phyloP scores from a whole-genome alignment of 2,113 vertebrate genomes.

The Peromyscus californicus region DNA sequence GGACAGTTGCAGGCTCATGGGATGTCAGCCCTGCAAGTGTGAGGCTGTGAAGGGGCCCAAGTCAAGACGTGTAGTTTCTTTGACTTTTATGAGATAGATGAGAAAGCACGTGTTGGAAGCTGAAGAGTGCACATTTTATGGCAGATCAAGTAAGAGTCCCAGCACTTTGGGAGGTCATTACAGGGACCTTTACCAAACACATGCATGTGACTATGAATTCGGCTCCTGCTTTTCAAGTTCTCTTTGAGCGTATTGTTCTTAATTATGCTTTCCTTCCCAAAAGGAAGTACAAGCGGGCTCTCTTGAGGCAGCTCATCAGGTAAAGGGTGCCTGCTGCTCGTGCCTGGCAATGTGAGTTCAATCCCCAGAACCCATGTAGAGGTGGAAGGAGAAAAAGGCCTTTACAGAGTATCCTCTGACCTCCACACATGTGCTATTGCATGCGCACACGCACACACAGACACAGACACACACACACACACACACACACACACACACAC shows the following conservation, averaged over 20 bases:
- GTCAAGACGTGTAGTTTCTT: neutral
- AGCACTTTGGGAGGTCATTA: neutral
- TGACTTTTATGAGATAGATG: slow-evolving; percentile 30
- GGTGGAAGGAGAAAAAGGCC: neutral
- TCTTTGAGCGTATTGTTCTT: neutral
- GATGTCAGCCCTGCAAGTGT: neutral
- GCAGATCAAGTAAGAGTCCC: neutral
- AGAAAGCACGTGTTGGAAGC: neutral
- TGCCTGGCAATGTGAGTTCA: neutral
- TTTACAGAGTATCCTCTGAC: neutral
- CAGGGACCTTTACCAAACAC: neutral
- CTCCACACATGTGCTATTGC: neutral
- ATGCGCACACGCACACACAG: rapidly evolving
- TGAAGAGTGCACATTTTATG: neutral
- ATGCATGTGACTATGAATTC: neutral
- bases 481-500: neutral
- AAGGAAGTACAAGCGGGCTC: slow-evolving; percentile 41
- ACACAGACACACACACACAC: no score
- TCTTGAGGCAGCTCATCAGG: neutral
- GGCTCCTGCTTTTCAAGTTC: neutral
- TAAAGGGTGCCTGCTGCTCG: neutral
- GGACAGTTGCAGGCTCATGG: neutral
- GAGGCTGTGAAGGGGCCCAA: neutral
- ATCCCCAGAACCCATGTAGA: neutral
- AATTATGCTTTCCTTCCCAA: slow-evolving; percentile 58